Conservation (phyloP, 2,797 vertebrate genomes). For the Spea hammondii region DNA sequence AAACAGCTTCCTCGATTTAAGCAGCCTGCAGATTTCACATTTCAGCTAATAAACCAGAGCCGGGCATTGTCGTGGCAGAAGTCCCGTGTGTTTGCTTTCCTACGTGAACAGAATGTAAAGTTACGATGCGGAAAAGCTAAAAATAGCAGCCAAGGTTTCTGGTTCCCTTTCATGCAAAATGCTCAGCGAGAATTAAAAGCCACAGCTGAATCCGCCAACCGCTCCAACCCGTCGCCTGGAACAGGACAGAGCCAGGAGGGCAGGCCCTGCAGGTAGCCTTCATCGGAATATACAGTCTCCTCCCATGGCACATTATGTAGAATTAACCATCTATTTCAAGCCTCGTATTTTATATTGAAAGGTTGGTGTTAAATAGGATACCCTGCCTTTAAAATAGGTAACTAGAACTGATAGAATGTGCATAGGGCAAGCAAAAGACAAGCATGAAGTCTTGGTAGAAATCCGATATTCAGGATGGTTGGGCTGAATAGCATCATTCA, state of each 20-base stretch:
- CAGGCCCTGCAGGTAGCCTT: no score
- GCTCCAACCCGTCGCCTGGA: not conserved
- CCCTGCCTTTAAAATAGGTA: no score
- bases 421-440: no score
- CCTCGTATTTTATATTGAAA: no score
- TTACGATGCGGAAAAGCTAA: slow-evolving; percentile 9
- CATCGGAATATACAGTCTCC: no score
- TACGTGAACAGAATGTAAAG: slow-evolving; percentile 37
- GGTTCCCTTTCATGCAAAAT: not conserved
- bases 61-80: slow-evolving; percentile 3
- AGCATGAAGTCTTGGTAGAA: no score
- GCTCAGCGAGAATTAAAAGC: not conserved
- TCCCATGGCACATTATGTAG: no score
- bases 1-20: not conserved
- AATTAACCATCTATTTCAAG: no score
- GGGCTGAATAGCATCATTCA: no score
- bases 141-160: slow-evolving; percentile 22
- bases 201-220: not conserved
- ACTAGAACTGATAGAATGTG: no score
- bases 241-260: not conserved
- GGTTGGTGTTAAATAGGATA: no score
- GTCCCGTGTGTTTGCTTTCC: slow-evolving; percentile 8
- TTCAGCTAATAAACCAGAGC: slow-evolving; percentile 1
- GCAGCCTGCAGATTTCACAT: not conserved
- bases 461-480: no score